Conservation (phyloP, 2,888 invertebrate species). For the Epiblema foenella region DNA sequence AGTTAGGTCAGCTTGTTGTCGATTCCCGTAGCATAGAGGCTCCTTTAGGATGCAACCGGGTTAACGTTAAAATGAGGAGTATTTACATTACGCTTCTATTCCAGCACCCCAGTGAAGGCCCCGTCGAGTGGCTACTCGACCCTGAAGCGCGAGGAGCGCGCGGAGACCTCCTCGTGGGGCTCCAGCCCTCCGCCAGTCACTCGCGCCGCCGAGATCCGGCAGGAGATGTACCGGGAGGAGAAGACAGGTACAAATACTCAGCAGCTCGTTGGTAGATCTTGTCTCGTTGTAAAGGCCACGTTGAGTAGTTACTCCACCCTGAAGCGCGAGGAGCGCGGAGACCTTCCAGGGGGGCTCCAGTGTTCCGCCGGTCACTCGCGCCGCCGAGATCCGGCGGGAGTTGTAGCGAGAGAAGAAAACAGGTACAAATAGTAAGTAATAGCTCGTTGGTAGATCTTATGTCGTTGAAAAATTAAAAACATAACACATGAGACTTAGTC, state of each 20-base stretch:
- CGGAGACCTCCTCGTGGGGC: conserved; percentile 74
- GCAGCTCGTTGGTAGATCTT: too few species aligned
- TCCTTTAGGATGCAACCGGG: too few species aligned
- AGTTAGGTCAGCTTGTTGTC: too few species aligned
- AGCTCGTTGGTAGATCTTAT: too few species aligned
- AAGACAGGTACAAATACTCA: conserved; percentile 51
- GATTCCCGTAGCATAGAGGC: too few species aligned
- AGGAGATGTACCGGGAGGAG: conserved; percentile 59
- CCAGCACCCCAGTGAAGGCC: conserved; percentile 70
- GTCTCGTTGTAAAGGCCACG: too few species aligned
- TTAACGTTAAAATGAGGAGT: too few species aligned
- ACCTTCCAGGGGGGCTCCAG: too few species aligned
- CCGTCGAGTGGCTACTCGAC: conserved; percentile 81
- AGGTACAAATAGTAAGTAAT: background rate
- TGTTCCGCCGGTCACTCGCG: too few species aligned
- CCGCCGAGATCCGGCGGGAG: too few species aligned
- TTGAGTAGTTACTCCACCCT: background rate
- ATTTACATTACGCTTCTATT: background rate
- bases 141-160: conserved; percentile 72
- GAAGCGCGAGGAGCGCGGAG: conserved; percentile 41
- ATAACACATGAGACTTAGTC: too few species aligned
- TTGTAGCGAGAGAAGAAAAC: conserved; percentile 55
- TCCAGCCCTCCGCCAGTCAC: conserved; percentile 53
- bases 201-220: conserved; percentile 60
- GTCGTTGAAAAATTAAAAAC: too few species aligned